These are phyloP conservation scores for Norana najaformis DNA, from an alignment of 2,888 invertebrate species.

Conservation along the genomic window DNA sequence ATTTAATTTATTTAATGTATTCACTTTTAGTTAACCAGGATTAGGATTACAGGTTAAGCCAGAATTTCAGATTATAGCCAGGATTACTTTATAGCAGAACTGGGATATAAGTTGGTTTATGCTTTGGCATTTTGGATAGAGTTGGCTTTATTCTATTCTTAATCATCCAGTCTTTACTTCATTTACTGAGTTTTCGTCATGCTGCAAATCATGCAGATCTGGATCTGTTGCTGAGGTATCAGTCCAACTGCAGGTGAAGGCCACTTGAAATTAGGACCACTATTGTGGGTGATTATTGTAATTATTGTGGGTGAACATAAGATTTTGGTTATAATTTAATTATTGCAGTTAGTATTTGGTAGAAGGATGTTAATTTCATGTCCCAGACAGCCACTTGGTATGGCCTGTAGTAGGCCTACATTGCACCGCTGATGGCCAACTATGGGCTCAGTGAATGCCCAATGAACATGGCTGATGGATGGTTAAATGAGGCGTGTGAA, in stretches of 20 bases:
- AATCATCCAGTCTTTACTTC: neutral
- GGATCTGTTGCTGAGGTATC: neutral
- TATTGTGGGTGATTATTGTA: too few relatives aligned
- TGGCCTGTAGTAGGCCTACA: too few relatives aligned
- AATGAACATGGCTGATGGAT: too few relatives aligned
- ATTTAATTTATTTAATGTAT: neutral
- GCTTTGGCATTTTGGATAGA: neutral
- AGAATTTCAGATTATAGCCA: neutral
- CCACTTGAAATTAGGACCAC: too few relatives aligned
- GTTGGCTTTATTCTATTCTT: neutral
- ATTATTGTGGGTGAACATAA: neutral
- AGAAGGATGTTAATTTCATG: neutral
- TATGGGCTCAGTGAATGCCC: too few relatives aligned
- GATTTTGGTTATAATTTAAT: neutral
- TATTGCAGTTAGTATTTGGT: neutral
- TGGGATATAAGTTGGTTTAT: neutral
- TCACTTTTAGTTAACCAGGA: neutral
- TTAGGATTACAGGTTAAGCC: neutral
- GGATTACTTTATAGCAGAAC: neutral
- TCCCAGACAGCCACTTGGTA: neutral
- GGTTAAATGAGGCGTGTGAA: neutral
- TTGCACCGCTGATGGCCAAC: too few relatives aligned
- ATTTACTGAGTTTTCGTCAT: neutral
- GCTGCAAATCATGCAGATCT: neutral
- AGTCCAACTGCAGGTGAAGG: neutral